Evolutionary conservation across 2,888 invertebrate species (phyloP).

Genomic region (Agrotis exclamationis): DNA sequence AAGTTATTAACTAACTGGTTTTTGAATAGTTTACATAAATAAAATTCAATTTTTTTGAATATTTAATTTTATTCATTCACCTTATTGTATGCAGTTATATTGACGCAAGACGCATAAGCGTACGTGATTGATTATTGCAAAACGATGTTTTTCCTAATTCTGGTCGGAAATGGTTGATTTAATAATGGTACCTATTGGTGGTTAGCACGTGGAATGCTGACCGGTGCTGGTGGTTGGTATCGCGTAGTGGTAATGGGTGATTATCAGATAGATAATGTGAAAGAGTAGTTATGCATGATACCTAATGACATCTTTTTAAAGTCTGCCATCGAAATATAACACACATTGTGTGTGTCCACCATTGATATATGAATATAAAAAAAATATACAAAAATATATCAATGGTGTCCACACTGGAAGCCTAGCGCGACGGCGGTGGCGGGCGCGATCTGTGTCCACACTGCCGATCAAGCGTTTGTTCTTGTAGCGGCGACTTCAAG

Average conservation of each 20-base stretch:
- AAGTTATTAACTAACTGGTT: neutral
- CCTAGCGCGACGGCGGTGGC: no score
- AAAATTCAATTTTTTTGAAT: no score
- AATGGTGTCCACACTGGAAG: no score
- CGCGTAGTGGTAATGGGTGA: constrained; percentile 1
- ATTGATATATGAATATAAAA: no score
- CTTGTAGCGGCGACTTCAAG: no score
- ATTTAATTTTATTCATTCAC: no score
- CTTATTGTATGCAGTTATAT: neutral
- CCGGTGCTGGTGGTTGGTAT: constrained; percentile 4
- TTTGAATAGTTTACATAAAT: no score
- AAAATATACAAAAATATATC: no score
- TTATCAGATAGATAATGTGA: constrained; percentile 11
- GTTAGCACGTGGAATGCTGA: neutral
- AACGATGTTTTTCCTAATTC: constrained; percentile 2
- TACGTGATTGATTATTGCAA: neutral
- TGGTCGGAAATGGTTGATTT: constrained; percentile 3
- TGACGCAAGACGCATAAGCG: neutral
- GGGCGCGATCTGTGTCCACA: no score
- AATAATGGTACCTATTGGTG: constrained; percentile 6
- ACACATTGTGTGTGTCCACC: no score
- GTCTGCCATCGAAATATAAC: neutral
- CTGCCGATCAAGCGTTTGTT: no score
- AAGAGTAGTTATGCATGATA: neutral
- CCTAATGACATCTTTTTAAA: neutral